Percentiles rank a stretch among this genome's conserved stretches.
Conservation (phyloP, 2,888 invertebrate species). For the Netelia inedita region DNA sequence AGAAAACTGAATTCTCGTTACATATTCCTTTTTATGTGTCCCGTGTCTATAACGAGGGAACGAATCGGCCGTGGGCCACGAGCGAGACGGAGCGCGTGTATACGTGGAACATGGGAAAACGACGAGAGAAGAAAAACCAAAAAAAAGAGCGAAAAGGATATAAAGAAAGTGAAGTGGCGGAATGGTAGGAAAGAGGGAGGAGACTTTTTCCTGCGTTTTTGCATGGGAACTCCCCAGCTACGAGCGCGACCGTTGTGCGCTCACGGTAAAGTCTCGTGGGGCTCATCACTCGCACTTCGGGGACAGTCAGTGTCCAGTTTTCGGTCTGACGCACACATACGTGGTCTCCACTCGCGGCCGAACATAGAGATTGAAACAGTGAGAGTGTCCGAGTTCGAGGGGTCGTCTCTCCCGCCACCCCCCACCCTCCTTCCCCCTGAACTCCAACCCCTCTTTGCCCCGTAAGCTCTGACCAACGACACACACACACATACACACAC, state of each 20-base stretch:
- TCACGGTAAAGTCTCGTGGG: slow-evolving; percentile 79
- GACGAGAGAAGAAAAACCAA: slow-evolving; percentile 1
- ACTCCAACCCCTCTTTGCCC: slow-evolving; percentile 35
- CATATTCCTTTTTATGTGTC: slow-evolving; percentile 84
- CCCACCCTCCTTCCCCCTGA: neutral
- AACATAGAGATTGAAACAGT: slow-evolving; percentile 48
- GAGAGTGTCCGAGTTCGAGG: slow-evolving; percentile 47
- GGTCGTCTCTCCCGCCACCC: slow-evolving; percentile 33
- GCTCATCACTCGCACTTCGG: slow-evolving; percentile 85
- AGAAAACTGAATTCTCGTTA: slow-evolving; percentile 82
- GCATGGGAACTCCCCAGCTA: slow-evolving; percentile 74
- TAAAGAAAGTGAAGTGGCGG: slow-evolving; percentile 64
- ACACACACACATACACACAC: slow-evolving; percentile 15
- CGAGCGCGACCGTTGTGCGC: slow-evolving; percentile 34
- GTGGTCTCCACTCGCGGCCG: neutral
- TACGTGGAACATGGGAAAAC: slow-evolving; percentile 35
- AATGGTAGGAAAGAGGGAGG: slow-evolving; percentile 51
- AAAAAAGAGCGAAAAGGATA: slow-evolving; percentile 60
- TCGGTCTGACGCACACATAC: slow-evolving; percentile 61
- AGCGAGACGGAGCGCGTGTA: slow-evolving; percentile 32
- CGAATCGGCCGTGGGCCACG: slow-evolving; percentile 68
- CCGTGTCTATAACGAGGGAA: slow-evolving; percentile 79
- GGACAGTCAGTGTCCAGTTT: slow-evolving; percentile 80
- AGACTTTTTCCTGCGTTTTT: slow-evolving; percentile 75
- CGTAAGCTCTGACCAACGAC: slow-evolving; percentile 45